These are phyloP conservation scores for Ptychobarbus kaznakovi DNA, from an alignment of 2,797 vertebrate species.

Conservation along the genomic window DNA sequence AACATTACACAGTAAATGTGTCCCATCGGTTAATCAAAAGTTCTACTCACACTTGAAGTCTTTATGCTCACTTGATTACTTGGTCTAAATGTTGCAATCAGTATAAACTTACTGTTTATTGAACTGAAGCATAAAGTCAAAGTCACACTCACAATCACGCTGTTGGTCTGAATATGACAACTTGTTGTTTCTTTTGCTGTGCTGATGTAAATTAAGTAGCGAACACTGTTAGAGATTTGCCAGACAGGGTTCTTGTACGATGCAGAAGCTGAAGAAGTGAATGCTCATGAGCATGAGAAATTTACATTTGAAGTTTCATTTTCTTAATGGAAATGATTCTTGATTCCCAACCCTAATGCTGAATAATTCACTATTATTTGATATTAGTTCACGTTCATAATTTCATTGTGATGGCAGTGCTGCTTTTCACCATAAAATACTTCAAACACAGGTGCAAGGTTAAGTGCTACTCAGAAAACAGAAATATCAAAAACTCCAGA, in stretches of 20 bases:
- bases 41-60: not conserved
- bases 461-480: slow-evolving; percentile 26
- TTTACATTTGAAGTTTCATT: not conserved
- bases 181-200: not conserved
- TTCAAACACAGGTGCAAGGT: slow-evolving; percentile 14
- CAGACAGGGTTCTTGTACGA: not conserved
- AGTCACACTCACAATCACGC: not conserved
- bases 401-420: not conserved
- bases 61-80: not conserved
- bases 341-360: not conserved
- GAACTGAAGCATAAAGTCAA: not conserved
- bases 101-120: not conserved
- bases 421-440: not conserved
- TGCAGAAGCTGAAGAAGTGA: not conserved
- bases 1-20: not conserved
- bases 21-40: not conserved
- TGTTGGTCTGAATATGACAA: not conserved
- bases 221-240: not conserved
- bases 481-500: slow-evolving; percentile 22
- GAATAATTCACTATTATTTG: not conserved
- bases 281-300: not conserved
- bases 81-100: not conserved
- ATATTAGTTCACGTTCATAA: not conserved
- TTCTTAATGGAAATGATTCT: not conserved
- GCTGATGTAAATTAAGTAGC: not conserved